A percentile compares a stretch with the other conserved stretches of the same genome.
Conservation (phyloP, 2,113 vertebrate genomes). For the Misgurnus mizolepis region DNA sequence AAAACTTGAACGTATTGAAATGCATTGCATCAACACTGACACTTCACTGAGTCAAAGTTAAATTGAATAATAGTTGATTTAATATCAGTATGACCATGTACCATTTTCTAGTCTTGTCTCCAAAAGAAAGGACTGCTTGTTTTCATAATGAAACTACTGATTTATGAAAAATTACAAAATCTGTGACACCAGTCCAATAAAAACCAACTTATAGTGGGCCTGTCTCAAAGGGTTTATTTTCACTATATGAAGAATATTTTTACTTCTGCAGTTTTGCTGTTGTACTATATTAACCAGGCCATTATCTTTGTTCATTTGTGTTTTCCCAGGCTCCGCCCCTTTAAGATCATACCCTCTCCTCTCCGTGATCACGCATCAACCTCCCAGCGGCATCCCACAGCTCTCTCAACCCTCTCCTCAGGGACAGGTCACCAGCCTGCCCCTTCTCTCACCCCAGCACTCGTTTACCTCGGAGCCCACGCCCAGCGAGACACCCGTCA, state of each 20-base stretch:
- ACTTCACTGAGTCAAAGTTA: background rate
- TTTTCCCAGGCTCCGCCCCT: conserved; percentile 81
- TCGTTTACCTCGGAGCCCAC: conserved; percentile 63
- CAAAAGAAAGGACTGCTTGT: no score
- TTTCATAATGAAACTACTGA: no score
- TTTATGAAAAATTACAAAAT: no score
- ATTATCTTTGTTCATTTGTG: conserved; percentile 30
- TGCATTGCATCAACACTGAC: background rate
- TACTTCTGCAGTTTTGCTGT: background rate
- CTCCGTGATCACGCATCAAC: conserved; percentile 90
- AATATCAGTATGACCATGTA: no score
- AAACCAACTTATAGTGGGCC: no score
- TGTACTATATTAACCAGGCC: conserved; percentile 13
- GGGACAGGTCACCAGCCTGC: conserved; percentile 68
- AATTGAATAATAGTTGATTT: no score
- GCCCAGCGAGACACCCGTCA: conserved; percentile 76
- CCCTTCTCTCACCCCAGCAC: conserved; percentile 61
- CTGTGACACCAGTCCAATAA: no score
- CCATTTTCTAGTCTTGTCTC: no score
- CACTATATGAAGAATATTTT: background rate
- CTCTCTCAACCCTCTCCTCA: conserved; percentile 71
- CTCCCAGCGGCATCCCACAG: conserved; percentile 72
- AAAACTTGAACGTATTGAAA: background rate
- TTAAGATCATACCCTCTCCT: conserved; percentile 88
- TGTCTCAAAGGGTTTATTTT: no score